These are phyloP conservation scores for Acomys russatus DNA, from an alignment of 2,797 vertebrate genomes.

Conservation along the genomic window DNA sequence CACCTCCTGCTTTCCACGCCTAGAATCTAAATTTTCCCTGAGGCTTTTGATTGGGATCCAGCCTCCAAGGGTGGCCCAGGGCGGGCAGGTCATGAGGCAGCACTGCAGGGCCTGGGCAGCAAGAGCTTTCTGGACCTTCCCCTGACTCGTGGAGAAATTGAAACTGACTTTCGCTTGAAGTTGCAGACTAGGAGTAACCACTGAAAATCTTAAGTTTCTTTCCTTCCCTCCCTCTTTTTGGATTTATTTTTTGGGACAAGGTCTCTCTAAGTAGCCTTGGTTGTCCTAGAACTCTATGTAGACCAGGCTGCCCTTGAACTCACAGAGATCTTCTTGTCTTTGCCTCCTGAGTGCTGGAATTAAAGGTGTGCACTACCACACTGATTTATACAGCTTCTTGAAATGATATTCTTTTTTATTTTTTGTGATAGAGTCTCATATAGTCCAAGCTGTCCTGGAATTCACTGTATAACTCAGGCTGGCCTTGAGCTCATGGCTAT, in stretches of 20 bases:
- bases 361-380: neutral
- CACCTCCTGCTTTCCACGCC: neutral
- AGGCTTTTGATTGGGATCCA: neutral
- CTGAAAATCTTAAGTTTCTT: neutral
- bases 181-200: accelerated
- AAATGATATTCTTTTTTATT: neutral
- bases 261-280: neutral
- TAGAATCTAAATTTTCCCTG: accelerated
- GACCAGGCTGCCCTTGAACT: neutral
- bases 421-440: neutral
- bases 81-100: neutral
- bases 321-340: neutral
- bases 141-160: neutral
- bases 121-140: neutral
- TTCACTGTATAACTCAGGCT: neutral
- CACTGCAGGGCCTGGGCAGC: neutral
- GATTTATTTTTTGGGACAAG: neutral
- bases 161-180: accelerated
- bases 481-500: neutral
- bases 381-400: neutral
- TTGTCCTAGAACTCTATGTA: neutral
- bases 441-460: neutral
- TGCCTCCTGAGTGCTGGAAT: neutral
- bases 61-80: too few species aligned
- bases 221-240: neutral